Conservation (phyloP, 2,113 vertebrate species). For the Helogale parvula region DNA sequence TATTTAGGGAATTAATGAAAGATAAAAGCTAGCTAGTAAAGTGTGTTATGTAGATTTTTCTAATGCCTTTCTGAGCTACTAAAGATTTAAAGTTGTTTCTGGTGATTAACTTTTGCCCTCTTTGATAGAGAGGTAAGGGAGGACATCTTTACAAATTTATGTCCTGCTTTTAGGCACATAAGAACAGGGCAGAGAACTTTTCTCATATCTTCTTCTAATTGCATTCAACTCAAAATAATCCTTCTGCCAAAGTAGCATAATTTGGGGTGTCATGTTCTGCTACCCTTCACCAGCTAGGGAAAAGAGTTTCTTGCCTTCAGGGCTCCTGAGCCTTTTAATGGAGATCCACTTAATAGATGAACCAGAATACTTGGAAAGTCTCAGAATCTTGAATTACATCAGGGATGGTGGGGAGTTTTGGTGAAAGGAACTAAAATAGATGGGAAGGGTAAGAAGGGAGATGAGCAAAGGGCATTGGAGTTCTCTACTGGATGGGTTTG, state of each 20-base stretch:
- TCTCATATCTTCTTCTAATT: neutral
- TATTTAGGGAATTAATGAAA: neutral
- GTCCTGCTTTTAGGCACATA: neutral
- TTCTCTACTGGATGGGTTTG: neutral
- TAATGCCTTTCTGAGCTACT: neutral
- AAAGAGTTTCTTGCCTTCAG: neutral
- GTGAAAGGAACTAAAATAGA: neutral
- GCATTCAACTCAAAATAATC: neutral
- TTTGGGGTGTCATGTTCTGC: neutral
- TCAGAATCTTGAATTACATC: neutral
- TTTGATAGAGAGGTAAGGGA: neutral
- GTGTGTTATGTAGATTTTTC: neutral
- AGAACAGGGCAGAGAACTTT: neutral
- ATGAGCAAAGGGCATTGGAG: neutral
- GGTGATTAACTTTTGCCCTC: neutral
- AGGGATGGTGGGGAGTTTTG: neutral
- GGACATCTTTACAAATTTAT: neutral
- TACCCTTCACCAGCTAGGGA: neutral
- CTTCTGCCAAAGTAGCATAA: neutral
- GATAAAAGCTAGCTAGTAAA: neutral
- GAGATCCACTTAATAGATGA: neutral
- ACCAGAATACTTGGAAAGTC: neutral
- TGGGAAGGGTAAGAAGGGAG: fast-evolving
- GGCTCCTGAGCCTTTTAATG: neutral
- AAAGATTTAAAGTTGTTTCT: neutral